Conservation (phyloP, 2,797 vertebrate species). For the Mormyrus hasselquistii region DNA sequence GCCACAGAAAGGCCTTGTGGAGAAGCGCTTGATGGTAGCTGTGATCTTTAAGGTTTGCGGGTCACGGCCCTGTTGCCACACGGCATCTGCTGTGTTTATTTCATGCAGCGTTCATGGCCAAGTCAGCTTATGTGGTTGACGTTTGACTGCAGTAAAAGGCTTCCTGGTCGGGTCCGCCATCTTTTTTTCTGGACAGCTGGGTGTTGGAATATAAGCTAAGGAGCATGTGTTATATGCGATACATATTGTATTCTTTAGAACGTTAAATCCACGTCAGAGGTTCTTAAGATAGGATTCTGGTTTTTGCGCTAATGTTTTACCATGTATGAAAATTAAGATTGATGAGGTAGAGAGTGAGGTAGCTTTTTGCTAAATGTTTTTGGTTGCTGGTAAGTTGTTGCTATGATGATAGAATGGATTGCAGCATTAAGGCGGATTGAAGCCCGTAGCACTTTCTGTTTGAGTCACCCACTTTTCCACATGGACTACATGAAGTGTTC, state of each 20-base stretch:
- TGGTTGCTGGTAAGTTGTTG: not conserved
- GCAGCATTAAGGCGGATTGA: not conserved
- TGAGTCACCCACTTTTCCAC: not conserved
- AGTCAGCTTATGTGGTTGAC: not conserved
- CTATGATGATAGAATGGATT: not conserved
- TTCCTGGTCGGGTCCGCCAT: not conserved
- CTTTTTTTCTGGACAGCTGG: not conserved
- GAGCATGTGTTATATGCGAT: not conserved
- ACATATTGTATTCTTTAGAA: not conserved
- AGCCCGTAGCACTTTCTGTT: not conserved
- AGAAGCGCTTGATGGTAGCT: not conserved
- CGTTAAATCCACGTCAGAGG: not conserved
- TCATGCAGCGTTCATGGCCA: not conserved
- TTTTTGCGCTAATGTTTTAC: not conserved
- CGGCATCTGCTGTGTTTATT: not conserved
- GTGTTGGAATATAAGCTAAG: not conserved
- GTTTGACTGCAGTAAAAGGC: not conserved
- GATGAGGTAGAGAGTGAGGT: not conserved
- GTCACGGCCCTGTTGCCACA: not conserved
- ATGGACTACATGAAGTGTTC: not conserved
- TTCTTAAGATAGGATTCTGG: not conserved
- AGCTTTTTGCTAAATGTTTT: not conserved
- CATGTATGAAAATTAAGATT: not conserved
- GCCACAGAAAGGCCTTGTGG: not conserved
- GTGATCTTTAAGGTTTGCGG: not conserved